Conservation (phyloP, 2,113 vertebrate genomes). For the Cheirogaleus medius region DNA sequence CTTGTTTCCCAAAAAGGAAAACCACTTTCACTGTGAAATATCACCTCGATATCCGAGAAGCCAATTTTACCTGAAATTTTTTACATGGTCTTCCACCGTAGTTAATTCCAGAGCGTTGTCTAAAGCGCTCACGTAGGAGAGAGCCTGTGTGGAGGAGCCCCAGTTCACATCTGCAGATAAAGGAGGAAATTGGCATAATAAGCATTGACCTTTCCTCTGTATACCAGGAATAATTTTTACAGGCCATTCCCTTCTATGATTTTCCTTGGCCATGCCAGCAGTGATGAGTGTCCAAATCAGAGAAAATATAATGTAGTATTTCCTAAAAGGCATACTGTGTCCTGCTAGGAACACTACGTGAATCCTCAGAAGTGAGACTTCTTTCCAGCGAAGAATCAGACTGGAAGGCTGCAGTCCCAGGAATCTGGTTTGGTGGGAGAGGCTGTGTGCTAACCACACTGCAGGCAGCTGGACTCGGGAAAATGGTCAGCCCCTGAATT, state of each 20-base stretch:
- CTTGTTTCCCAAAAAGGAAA: not conserved
- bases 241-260: not conserved
- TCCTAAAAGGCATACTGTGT: not conserved
- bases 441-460: not conserved
- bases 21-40: not conserved
- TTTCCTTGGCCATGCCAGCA: not conserved
- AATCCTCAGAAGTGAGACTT: not conserved
- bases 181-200: not conserved
- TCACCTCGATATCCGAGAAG: not conserved
- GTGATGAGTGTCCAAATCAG: not conserved
- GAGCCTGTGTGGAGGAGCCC: slow-evolving; percentile 97
- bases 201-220: not conserved
- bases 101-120: slow-evolving; percentile 92
- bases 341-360: not conserved
- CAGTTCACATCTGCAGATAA: slow-evolving; percentile 94
- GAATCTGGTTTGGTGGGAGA: not conserved
- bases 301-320: not conserved
- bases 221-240: not conserved
- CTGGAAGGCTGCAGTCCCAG: not conserved
- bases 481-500: not conserved
- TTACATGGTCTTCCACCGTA: slow-evolving; percentile 94
- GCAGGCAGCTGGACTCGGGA: not conserved
- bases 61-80: slow-evolving; percentile 96
- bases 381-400: not conserved
- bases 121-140: slow-evolving; percentile 94